Conservation (phyloP, 2,888 invertebrate species). For the Chirona hameri region DNA sequence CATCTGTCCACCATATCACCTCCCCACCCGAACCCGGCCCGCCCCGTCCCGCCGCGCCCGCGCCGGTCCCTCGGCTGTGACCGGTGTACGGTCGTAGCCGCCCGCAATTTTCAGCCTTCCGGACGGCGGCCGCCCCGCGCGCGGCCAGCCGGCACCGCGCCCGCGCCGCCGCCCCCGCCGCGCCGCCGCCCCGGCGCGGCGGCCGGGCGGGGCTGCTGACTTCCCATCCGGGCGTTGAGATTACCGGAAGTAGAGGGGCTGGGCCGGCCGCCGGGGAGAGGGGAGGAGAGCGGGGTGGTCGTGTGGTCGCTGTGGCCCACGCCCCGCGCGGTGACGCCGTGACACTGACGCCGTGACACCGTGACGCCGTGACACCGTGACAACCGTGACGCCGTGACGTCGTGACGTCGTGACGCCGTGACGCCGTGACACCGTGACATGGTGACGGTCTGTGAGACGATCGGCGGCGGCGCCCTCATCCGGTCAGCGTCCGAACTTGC, state of each 20-base stretch:
- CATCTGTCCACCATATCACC: too few relatives aligned
- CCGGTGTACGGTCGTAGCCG: neutral
- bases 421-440: neutral
- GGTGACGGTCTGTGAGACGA: neutral
- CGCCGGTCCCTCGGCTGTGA: neutral
- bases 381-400: too few relatives aligned
- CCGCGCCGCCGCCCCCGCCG: neutral
- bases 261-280: neutral
- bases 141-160: neutral
- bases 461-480: too few relatives aligned
- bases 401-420: too few relatives aligned
- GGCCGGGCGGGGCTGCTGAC: neutral
- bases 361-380: neutral
- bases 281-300: neutral
- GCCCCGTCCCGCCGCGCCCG: neutral
- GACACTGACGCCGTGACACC: too few relatives aligned
- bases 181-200: neutral
- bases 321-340: neutral
- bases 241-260: neutral
- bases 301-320: neutral
- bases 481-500: too few relatives aligned
- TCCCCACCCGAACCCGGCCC: neutral
- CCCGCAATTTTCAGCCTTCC: neutral
- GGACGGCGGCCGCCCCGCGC: neutral
- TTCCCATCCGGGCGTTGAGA: slow-evolving; percentile 26